These are phyloP conservation scores for Steatornis caripensis DNA, from an alignment of 2,113 vertebrate species.

Conservation along the genomic window DNA sequence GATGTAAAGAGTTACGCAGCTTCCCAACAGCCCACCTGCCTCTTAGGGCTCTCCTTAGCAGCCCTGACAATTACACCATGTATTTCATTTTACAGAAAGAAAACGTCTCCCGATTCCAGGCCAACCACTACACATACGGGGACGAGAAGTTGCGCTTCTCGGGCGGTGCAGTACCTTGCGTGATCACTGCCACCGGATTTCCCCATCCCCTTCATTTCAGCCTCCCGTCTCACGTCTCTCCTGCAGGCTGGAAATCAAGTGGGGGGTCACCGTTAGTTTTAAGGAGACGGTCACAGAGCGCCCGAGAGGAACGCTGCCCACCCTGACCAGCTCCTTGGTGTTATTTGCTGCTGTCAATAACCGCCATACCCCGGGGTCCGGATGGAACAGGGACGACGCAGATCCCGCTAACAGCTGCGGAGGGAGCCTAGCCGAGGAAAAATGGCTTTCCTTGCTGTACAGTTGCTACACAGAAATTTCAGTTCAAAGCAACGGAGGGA, in stretches of 20 bases:
- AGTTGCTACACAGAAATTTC: not conserved
- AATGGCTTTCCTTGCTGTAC: not conserved
- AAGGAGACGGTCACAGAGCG: accelerated
- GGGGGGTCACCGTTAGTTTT: not conserved
- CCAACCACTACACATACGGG: accelerated
- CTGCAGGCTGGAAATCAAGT: not conserved
- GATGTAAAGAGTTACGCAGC: no score
- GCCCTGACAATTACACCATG: not conserved
- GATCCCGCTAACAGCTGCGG: not conserved
- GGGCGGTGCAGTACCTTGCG: not conserved
- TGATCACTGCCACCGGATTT: not conserved
- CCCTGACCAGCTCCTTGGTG: not conserved
- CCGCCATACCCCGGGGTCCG: not conserved
- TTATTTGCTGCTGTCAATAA: not conserved
- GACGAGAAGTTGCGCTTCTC: accelerated
- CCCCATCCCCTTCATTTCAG: not conserved
- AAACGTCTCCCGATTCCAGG: not conserved
- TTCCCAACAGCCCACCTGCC: not conserved
- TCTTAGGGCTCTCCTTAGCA: not conserved
- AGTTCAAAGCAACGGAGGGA: not conserved
- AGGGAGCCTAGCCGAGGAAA: not conserved
- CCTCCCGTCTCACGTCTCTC: not conserved
- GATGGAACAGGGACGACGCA: not conserved
- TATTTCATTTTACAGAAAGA: not conserved
- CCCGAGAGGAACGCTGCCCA: accelerated